Evolutionary conservation across 2,797 vertebrate genomes (phyloP).

Genomic region (Spatula versicolor): DNA sequence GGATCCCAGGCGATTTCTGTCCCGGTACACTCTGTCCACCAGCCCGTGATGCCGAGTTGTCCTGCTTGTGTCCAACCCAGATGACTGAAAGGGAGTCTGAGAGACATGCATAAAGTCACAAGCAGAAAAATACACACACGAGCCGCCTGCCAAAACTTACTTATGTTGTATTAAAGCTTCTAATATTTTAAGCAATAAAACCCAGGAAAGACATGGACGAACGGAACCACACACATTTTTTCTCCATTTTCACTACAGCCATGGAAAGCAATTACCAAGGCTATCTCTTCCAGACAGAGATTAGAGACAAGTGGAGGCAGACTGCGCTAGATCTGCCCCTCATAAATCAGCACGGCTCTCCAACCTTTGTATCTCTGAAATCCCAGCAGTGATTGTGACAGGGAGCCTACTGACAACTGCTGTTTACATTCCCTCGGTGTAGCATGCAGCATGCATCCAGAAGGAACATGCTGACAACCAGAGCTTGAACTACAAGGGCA

Average conservation of each 20-base stretch:
- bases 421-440: background rate
- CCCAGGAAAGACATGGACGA: fast-evolving
- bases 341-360: background rate
- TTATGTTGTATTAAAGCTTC: background rate
- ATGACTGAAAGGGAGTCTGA: constrained; percentile 90
- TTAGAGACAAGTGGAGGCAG: background rate
- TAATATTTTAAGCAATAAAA: background rate
- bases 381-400: background rate
- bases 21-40: constrained; percentile 96
- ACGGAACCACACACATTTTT: fast-evolving
- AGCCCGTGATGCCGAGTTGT: constrained; percentile 95
- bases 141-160: background rate
- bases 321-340: background rate
- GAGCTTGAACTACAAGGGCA: background rate
- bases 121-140: fast-evolving
- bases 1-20: constrained; percentile 93
- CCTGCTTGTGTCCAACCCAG: constrained; percentile 94
- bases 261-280: background rate
- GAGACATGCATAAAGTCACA: background rate
- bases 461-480: constrained; percentile 36
- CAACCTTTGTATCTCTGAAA: background rate
- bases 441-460: constrained; percentile 34
- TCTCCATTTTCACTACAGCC: background rate
- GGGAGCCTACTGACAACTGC: background rate
- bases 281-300: background rate